Conservation (phyloP, 2,888 invertebrate species). For the Heliconius aoede region DNA sequence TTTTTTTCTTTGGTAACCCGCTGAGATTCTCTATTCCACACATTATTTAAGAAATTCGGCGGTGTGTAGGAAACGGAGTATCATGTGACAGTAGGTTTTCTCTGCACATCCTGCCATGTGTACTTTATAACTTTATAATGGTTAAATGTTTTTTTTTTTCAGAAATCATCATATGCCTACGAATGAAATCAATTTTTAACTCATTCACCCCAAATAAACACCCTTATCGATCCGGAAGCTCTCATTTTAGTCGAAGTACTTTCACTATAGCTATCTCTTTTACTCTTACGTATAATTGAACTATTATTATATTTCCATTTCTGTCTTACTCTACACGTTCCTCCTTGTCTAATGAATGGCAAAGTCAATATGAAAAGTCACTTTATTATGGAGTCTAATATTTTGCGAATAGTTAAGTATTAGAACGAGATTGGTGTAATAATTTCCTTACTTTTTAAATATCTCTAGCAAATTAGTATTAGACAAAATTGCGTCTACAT, state of each 20-base stretch:
- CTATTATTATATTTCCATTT: conserved; percentile 23
- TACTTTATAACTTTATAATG: too few species aligned
- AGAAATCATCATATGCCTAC: neutral
- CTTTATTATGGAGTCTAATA: neutral
- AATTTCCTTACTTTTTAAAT: too few species aligned
- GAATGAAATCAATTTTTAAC: conserved; percentile 16
- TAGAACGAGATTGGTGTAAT: too few species aligned
- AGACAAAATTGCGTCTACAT: too few species aligned
- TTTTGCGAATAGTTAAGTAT: neutral
- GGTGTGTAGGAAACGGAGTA: too few species aligned
- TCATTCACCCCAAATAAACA: conserved; percentile 49
- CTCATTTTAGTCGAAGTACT: conserved; percentile 30
- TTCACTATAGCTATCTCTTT: conserved; percentile 37
- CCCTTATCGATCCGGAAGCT: conserved; percentile 48
- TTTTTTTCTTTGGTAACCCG: too few species aligned
- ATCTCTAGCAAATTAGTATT: too few species aligned
- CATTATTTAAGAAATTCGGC: too few species aligned
- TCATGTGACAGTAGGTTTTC: too few species aligned
- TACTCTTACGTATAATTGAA: conserved; percentile 17
- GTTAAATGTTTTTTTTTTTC: neutral
- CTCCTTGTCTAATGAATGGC: conserved; percentile 33
- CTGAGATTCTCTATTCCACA: too few species aligned
- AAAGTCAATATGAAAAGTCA: conserved; percentile 23
- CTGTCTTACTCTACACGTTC: conserved; percentile 12
- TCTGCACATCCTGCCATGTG: too few species aligned